A percentile compares a stretch with the other conserved stretches of the same genome.
Evolutionary conservation across 2,113 vertebrate genomes (phyloP).

Genomic region (Chelonoidis abingdonii): DNA sequence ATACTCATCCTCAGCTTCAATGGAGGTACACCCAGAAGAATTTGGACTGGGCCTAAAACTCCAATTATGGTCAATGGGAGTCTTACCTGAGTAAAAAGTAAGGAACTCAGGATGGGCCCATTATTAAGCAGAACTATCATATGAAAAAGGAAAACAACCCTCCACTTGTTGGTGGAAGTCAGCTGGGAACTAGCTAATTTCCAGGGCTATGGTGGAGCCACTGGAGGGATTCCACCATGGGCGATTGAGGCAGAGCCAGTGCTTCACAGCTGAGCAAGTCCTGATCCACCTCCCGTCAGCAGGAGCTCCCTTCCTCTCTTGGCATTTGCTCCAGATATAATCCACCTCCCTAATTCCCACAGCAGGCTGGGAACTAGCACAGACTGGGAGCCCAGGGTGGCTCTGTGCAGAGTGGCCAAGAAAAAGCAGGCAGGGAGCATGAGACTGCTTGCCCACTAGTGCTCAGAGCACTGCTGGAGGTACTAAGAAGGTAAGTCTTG

Average conservation of each 20-base stretch:
- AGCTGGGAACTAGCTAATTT: background rate
- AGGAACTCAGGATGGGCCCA: background rate
- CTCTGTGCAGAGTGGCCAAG: background rate
- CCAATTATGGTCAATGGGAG: accelerated
- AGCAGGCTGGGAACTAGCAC: background rate
- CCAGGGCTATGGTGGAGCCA: background rate
- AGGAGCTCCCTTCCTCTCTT: background rate
- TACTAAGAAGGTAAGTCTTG: background rate
- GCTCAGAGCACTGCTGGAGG: background rate
- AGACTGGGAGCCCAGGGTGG: background rate
- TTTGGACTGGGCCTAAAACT: background rate
- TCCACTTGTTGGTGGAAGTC: background rate
- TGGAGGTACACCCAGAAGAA: background rate
- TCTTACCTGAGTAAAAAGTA: background rate
- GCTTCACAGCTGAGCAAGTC: background rate
- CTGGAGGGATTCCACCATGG: background rate
- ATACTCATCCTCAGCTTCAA: background rate
- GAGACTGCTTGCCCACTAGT: background rate
- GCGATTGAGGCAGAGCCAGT: background rate
- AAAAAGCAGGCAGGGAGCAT: accelerated
- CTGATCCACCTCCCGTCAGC: background rate
- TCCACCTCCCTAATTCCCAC: background rate
- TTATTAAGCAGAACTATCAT: background rate
- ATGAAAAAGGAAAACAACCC: background rate
- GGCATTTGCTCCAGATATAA: background rate